These are phyloP conservation scores for Callipepla californica DNA, from an alignment of 2,113 vertebrate species.

Conservation along the genomic window DNA sequence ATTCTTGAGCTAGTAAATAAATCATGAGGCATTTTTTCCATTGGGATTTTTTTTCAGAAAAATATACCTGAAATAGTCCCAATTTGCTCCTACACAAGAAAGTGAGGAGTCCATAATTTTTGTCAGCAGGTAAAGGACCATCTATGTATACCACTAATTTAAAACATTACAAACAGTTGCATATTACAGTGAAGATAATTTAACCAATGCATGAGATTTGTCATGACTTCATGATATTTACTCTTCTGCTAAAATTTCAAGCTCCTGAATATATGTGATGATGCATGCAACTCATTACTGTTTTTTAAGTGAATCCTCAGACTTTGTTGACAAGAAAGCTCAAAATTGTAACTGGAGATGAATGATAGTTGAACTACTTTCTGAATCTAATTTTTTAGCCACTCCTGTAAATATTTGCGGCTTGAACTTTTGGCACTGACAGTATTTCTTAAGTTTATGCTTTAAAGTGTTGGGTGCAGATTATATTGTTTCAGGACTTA, in stretches of 20 bases:
- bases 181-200: neutral
- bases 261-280: neutral
- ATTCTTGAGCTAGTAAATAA: neutral
- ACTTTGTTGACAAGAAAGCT: constrained; percentile 3
- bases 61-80: neutral
- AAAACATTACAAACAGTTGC: neutral
- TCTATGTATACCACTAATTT: neutral
- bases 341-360: constrained; percentile 28
- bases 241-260: neutral
- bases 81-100: neutral
- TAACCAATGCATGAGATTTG: neutral
- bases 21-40: neutral
- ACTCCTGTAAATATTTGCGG: constrained; percentile 36
- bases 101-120: neutral
- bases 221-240: neutral
- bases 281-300: neutral
- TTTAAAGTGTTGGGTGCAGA: neutral
- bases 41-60: rapidly evolving
- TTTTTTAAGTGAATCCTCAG: constrained; percentile 4
- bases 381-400: constrained; percentile 56
- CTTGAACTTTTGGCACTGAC: constrained; percentile 35
- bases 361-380: constrained; percentile 56
- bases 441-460: neutral
- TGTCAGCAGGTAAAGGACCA: neutral
- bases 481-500: neutral